Percentiles rank a stretch among this genome's conserved stretches.
Conservation (phyloP, 2,797 vertebrate genomes). For the Onychomys leucogaster region DNA sequence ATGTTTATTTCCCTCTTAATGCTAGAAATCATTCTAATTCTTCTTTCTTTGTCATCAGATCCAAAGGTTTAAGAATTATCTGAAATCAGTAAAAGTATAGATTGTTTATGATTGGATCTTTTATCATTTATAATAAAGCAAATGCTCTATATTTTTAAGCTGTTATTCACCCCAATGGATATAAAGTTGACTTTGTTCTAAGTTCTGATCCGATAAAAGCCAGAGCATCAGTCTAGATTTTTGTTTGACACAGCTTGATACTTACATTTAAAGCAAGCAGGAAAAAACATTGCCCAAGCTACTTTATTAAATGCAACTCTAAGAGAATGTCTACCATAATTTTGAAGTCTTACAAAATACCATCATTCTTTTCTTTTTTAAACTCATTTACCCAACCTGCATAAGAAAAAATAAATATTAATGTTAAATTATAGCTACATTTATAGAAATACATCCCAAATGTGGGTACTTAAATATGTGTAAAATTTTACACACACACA, state of each 20-base stretch:
- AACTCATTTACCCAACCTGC: background rate
- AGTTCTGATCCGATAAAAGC: background rate
- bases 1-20: background rate
- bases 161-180: background rate
- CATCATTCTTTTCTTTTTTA: background rate
- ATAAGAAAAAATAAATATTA: background rate
- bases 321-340: slow-evolving; percentile 4
- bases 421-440: background rate
- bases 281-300: slow-evolving; percentile 43
- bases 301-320: background rate
- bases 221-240: background rate
- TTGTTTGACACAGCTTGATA: background rate
- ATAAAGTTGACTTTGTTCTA: background rate
- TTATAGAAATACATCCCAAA: slow-evolving; percentile 31
- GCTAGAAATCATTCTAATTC: background rate
- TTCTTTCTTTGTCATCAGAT: background rate
- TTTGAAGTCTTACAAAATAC: slow-evolving; percentile 47
- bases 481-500: background rate
- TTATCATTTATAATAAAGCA: slow-evolving; percentile 29
- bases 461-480: background rate
- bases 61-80: slow-evolving; percentile 7
- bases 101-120: background rate
- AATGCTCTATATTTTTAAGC: background rate
- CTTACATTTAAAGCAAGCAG: background rate
- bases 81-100: background rate